phyloP scores from a whole-genome alignment of 2,888 invertebrate species.

The Agrotis clavis region DNA sequence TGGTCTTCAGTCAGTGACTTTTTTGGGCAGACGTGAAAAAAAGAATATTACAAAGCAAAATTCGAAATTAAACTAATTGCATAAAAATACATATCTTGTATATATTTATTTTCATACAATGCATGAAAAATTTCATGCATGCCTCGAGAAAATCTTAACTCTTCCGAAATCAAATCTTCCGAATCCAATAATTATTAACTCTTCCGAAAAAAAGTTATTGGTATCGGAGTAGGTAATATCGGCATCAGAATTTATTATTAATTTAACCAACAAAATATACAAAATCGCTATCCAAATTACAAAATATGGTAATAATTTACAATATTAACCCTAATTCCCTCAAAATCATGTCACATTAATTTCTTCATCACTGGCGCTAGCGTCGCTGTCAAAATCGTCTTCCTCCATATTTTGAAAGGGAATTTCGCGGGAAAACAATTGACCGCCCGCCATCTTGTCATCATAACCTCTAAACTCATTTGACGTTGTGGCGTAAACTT shows the following conservation, averaged over 20 bases:
- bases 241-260: not conserved
- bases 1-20: no score
- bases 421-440: slow-evolving; percentile 78
- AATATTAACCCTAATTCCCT: slow-evolving; percentile 51
- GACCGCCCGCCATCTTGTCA: slow-evolving; percentile 81
- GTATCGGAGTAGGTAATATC: not conserved
- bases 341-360: slow-evolving; percentile 96
- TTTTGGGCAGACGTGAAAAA: no score
- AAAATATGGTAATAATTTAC: slow-evolving; percentile 30
- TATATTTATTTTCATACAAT: no score
- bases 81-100: no score
- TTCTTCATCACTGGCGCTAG: slow-evolving; percentile 95
- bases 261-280: slow-evolving; percentile 52
- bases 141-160: no score
- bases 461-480: slow-evolving; percentile 76
- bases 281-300: slow-evolving; percentile 40
- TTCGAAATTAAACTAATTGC: no score
- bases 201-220: no score
- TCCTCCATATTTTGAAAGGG: slow-evolving; percentile 82
- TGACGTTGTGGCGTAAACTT: slow-evolving; percentile 81
- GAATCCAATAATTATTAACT: no score
- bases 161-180: no score
- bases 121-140: no score
- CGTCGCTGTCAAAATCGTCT: slow-evolving; percentile 89
- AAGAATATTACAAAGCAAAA: no score